Conservation (phyloP, 2,888 invertebrate species). For the Ernsta delagoae region DNA sequence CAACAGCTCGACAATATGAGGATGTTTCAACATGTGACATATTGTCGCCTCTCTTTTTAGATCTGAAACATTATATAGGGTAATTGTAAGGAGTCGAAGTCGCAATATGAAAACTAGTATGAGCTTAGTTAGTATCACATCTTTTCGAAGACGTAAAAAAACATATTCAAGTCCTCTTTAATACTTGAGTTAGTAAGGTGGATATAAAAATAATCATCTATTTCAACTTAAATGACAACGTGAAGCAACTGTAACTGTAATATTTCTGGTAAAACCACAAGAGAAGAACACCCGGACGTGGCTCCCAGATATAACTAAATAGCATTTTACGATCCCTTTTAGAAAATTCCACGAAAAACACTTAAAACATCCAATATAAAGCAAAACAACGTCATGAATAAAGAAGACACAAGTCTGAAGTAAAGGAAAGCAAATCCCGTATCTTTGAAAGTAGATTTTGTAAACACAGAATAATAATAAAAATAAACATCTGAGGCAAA, state of each 20-base stretch:
- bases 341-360: slow-evolving; percentile 1
- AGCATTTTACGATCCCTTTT: neutral
- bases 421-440: slow-evolving; percentile 22
- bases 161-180: too few relatives aligned
- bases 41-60: slow-evolving; percentile 99
- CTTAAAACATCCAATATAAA: slow-evolving; percentile 29
- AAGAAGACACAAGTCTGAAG: slow-evolving; percentile 21
- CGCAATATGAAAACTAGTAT: too few relatives aligned
- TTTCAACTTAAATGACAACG: too few relatives aligned
- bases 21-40: slow-evolving; percentile 99
- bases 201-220: too few relatives aligned
- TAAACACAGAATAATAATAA: neutral
- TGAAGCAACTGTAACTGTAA: too few relatives aligned
- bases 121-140: too few relatives aligned
- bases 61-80: slow-evolving; percentile 87
- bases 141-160: too few relatives aligned
- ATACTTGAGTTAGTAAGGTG: too few relatives aligned
- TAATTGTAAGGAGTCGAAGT: neutral
- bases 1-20: slow-evolving; percentile 98
- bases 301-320: neutral
- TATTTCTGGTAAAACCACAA: too few relatives aligned
- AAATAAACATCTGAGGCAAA: neutral
- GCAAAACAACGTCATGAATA: slow-evolving; percentile 30
- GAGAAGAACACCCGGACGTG: too few relatives aligned
- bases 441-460: slow-evolving; percentile 10